A percentile compares a stretch with the other conserved stretches of the same genome.
These are phyloP conservation scores for Papilio protenor DNA, from an alignment of 2,888 invertebrate species.

Conservation along the genomic window DNA sequence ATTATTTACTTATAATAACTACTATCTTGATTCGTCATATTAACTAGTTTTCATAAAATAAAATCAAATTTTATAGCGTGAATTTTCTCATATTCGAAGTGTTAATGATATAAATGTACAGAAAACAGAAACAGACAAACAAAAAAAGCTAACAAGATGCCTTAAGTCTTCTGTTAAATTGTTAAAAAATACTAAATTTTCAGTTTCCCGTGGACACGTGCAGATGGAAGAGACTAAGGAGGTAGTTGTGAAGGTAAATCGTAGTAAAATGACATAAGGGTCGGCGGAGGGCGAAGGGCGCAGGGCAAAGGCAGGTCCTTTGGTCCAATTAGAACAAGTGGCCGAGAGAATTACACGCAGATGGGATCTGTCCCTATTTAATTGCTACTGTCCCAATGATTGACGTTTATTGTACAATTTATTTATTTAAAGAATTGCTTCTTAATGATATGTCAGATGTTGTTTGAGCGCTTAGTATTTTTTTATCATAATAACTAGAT, in stretches of 20 bases:
- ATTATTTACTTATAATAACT: too few relatives aligned
- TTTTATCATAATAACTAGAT: background rate
- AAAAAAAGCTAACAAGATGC: too few relatives aligned
- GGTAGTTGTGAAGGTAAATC: slow-evolving; percentile 47
- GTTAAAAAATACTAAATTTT: too few relatives aligned
- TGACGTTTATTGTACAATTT: slow-evolving; percentile 38
- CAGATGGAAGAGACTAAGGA: background rate
- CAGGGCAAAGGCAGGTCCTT: slow-evolving; percentile 58
- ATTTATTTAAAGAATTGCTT: slow-evolving; percentile 6
- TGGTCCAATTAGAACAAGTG: slow-evolving; percentile 78
- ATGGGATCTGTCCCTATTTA: slow-evolving; percentile 62
- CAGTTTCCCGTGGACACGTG: too few relatives aligned
- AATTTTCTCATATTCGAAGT: too few relatives aligned
- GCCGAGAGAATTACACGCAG: slow-evolving; percentile 75
- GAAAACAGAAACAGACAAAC: too few relatives aligned
- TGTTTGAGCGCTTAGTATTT: background rate
- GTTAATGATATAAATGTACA: too few relatives aligned
- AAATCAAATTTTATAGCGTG: too few relatives aligned
- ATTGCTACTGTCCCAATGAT: slow-evolving; percentile 63
- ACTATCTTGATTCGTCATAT: too few relatives aligned
- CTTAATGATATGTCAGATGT: slow-evolving; percentile 1
- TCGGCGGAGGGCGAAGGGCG: slow-evolving; percentile 30
- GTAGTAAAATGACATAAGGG: slow-evolving; percentile 49
- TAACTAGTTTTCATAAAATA: too few relatives aligned
- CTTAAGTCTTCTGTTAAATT: too few relatives aligned